Base-by-base conservation (phyloP, 2,797 vertebrate species). In the Hybognathus amarus region DNA sequence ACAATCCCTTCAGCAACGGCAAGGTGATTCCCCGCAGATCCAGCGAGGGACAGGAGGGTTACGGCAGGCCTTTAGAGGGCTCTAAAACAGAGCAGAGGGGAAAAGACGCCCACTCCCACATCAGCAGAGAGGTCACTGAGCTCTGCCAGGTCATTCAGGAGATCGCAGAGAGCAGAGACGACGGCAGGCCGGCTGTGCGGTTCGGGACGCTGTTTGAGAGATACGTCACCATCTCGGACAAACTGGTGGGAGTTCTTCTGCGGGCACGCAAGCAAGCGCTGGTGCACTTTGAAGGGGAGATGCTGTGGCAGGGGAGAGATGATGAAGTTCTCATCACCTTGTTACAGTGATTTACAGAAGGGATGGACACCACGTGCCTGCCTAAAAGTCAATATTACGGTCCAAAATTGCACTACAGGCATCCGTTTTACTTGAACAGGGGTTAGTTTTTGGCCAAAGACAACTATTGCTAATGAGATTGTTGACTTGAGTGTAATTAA, bases 271-370 rank as follows among this genome's bases (percentile, higher is more conserved):
- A 95, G 85, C 96, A 97, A 1, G 92, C 94, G 18, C 93, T 97
- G 87, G 92, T 98, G 77, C 90, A 92, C 69, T 97, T 98, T 89
- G 93, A 97, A 79, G 97, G 97, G 56, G 97, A 98, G 93, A 98
- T 97, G 96, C 92, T 98, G 82, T 98, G 97, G 97, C 97, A 98
- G 92, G 96, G 97, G 86, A 94, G 95, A 91, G 96, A 98, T 89
- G 94, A 98, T 87, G 88, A 90, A 1, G 92, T 95, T 27, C 38
- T 96, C 79, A 96, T 98, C 86, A 95, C 93, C 82, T 91, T 98
- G 86, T 80, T 96, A 69, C 85, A 93, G 8, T 95, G 89, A 94
- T 11, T 54, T 71, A 70, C 45, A 67, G 17, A 18, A 75, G 9
- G 6, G 36, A 74, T n/a, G 22, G 47, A 67, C 67, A 77, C 64